Base-by-base conservation (phyloP, 2,888 invertebrate genomes). In the Exocentrus adspersus region DNA sequence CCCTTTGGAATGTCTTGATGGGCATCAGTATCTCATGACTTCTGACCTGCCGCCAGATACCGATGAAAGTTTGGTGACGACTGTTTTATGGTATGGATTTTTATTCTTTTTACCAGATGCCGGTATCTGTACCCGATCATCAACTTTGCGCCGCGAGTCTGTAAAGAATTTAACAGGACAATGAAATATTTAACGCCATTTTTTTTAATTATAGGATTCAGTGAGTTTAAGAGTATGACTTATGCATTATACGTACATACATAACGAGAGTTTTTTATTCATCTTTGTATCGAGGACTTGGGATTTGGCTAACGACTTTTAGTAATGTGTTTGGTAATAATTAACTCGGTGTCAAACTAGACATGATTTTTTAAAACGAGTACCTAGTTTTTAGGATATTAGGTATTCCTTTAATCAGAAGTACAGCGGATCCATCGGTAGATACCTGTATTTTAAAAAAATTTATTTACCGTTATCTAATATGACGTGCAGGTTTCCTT, bases 21-120 rank as follows among this genome's bases (percentile, higher is more conserved):
- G 69, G 51, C 69, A 69, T 69, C 69, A 69, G 64, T 58, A 65
- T 69, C 69, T 65, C 69, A 69, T 69, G 69, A 67, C 69, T 67
- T 62, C 60, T 69, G 62, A 69, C 69, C 69, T 61, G 57, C 53
- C 37, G 61, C 64, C n/a, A 62, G 56, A 45, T 45, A 54, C 58
- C 56, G 48, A 30, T 45, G 60, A 58, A 65, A 65, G 46, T 62
- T 63, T 61, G 64, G 68, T 68, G 68, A 68, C 68, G 68, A 67
- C 57, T 62, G 62, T 62, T 67, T 67, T 62, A 56, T 42, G 28
- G 30, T 30, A 17, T 16, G 19, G n/a, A 12, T 24, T 30, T 45
- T 56, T 43, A 16, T 24, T 54, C 24, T 43, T 56, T 56, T 56
- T 30, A 10, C n/a, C n/a, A n/a, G n/a, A n/a, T n/a, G n/a, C n/a